phyloP scores from a whole-genome alignment of 1,140 invertebrate species.

The Drosophila sulfurigaster region DNA sequence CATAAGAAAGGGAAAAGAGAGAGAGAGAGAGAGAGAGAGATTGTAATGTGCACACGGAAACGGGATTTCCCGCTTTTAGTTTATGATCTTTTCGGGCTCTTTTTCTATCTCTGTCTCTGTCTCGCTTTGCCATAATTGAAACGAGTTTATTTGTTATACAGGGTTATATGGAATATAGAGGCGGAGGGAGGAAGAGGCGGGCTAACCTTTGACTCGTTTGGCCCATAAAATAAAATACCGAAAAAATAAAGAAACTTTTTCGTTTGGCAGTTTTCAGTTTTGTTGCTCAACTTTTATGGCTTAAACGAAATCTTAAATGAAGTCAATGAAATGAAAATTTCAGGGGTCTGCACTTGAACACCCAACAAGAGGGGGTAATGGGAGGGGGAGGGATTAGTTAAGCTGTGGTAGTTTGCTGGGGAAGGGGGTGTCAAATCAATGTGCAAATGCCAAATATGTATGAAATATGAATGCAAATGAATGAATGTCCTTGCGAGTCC shows the following conservation, averaged over 20 bases:
- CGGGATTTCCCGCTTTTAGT: slow-evolving; percentile 46
- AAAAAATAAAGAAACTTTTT: background rate
- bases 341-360: background rate
- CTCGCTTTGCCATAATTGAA: slow-evolving; percentile 31
- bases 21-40: slow-evolving; percentile 12
- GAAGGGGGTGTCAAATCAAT: slow-evolving; percentile 33
- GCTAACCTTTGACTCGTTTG: slow-evolving; percentile 17
- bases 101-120: background rate
- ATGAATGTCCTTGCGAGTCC: slow-evolving; percentile 51
- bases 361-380: background rate
- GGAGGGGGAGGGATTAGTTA: background rate
- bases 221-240: background rate
- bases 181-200: background rate
- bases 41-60: slow-evolving; percentile 56
- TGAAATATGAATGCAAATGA: slow-evolving; percentile 64
- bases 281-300: slow-evolving; percentile 23
- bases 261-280: slow-evolving; percentile 10
- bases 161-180: background rate
- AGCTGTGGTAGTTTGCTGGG: background rate
- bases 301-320: slow-evolving; percentile 32
- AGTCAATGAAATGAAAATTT: slow-evolving; percentile 21
- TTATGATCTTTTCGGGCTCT: slow-evolving; percentile 40
- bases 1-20: slow-evolving; percentile 12
- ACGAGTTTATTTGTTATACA: slow-evolving; percentile 24
- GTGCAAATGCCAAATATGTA: slow-evolving; percentile 30